Conservation (phyloP, 2,888 invertebrate species). For the Didymodactylos carnosus region DNA sequence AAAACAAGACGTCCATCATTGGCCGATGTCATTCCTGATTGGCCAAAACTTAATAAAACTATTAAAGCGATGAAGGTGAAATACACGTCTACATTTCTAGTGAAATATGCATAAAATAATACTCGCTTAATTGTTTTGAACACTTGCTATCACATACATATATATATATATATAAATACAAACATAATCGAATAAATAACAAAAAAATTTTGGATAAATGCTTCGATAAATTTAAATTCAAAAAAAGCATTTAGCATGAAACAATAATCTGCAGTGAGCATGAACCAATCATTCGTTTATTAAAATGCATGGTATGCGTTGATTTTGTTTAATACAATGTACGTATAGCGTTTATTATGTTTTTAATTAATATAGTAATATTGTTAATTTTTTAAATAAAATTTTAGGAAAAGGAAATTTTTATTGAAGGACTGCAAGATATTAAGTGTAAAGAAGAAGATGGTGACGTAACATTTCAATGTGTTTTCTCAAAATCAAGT, state of each 20-base stretch:
- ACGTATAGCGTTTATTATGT: not conserved
- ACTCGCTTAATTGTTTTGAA: too few species aligned
- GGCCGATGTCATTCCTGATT: slow-evolving; percentile 14
- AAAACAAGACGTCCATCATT: slow-evolving; percentile 12
- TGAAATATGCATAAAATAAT: not conserved
- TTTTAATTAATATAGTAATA: not conserved
- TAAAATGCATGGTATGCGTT: too few species aligned
- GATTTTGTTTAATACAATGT: not conserved
- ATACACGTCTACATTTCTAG: not conserved
- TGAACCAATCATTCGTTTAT: too few species aligned
- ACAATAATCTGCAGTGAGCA: too few species aligned
- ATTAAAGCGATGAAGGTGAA: slow-evolving; percentile 10
- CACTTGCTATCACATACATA: not conserved
- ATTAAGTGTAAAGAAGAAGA: slow-evolving; percentile 88
- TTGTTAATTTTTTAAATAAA: not conserved
- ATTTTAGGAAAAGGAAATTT: slow-evolving; percentile 38
- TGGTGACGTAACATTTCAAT: slow-evolving; percentile 75
- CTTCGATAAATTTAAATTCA: too few species aligned
- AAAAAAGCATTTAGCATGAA: too few species aligned
- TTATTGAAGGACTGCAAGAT: slow-evolving; percentile 80
- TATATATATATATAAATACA: slow-evolving; percentile 19
- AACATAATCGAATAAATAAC: slow-evolving; percentile 21
- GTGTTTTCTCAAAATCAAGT: slow-evolving; percentile 86
- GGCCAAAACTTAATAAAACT: slow-evolving; percentile 12
- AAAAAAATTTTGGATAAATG: slow-evolving; percentile 22